These are phyloP conservation scores for Sciurus vulgaris DNA, from an alignment of 2,797 vertebrate species.

Conservation along the genomic window DNA sequence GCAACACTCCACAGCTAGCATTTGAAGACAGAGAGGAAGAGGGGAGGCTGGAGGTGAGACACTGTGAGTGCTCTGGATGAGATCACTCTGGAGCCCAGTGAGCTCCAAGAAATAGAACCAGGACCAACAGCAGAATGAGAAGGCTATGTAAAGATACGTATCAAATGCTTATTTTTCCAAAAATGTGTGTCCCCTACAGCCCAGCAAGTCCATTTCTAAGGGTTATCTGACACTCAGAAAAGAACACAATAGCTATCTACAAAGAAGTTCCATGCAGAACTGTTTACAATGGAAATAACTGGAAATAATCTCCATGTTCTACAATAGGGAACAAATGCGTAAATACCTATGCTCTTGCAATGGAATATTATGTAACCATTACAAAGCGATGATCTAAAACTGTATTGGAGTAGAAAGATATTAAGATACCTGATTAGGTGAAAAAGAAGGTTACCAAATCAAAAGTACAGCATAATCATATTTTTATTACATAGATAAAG, in stretches of 20 bases:
- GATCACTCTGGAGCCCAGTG: not conserved
- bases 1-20: not conserved
- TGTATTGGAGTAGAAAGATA: not conserved
- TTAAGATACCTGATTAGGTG: conserved; percentile 11
- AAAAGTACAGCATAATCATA: not conserved
- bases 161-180: not conserved
- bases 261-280: conserved; percentile 45
- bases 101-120: not conserved
- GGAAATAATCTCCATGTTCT: conserved; percentile 26
- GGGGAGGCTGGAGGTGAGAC: not conserved
- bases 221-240: conserved; percentile 51
- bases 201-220: conserved; percentile 4
- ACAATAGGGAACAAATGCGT: not conserved
- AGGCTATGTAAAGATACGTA: not conserved
- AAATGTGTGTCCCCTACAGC: not conserved
- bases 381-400: not conserved
- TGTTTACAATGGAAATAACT: not conserved
- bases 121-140: not conserved
- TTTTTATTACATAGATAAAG: not conserved
- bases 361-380: conserved; percentile 31
- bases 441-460: not conserved
- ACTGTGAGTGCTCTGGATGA: not conserved
- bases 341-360: conserved; percentile 38
- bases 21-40: not conserved
- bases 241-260: conserved; percentile 25